Evolutionary conservation across 2,888 invertebrate genomes (phyloP).

Genomic region (Eledona agricola): DNA sequence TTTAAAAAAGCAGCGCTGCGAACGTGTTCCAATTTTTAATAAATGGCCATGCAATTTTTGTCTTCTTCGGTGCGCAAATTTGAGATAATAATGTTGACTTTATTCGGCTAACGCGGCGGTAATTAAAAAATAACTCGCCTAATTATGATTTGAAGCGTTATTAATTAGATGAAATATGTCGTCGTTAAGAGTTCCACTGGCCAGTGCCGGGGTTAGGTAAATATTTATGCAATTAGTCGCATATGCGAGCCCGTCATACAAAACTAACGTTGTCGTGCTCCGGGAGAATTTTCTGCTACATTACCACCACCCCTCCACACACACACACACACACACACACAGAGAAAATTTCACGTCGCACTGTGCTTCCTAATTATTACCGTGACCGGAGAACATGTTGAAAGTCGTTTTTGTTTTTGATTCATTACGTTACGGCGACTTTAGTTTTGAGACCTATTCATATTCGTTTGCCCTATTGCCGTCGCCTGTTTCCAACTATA

Average conservation of each 20-base stretch:
- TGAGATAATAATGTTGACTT: slow-evolving; percentile 31
- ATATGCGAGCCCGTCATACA: slow-evolving; percentile 11
- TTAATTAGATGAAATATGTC: slow-evolving; percentile 37
- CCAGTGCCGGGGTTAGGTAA: slow-evolving; percentile 28
- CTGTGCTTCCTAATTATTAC: slow-evolving; percentile 26
- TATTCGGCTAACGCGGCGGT: slow-evolving; percentile 16
- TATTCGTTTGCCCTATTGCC: slow-evolving; percentile 30
- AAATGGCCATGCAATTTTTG: slow-evolving; percentile 27
- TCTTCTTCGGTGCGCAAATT: slow-evolving; percentile 27
- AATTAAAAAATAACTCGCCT: slow-evolving; percentile 32
- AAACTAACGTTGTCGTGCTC: slow-evolving; percentile 5
- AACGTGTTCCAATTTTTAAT: slow-evolving; percentile 26
- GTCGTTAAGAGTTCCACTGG: slow-evolving; percentile 33
- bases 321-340: neutral
- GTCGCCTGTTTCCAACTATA: slow-evolving; percentile 28
- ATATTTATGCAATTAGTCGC: slow-evolving; percentile 40
- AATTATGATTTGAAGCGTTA: slow-evolving; percentile 35
- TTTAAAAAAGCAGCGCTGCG: no score
- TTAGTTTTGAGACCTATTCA: slow-evolving; percentile 29
- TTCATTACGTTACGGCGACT: slow-evolving; percentile 33
- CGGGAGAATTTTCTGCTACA: slow-evolving; percentile 19
- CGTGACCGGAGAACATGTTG: slow-evolving; percentile 17
- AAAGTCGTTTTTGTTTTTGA: slow-evolving; percentile 34
- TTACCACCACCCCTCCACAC: slow-evolving; percentile 3
- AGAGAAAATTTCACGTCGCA: slow-evolving; percentile 1